Base-by-base conservation (phyloP, 2,113 vertebrate species). In the Tretioscincus oriximinensis region DNA sequence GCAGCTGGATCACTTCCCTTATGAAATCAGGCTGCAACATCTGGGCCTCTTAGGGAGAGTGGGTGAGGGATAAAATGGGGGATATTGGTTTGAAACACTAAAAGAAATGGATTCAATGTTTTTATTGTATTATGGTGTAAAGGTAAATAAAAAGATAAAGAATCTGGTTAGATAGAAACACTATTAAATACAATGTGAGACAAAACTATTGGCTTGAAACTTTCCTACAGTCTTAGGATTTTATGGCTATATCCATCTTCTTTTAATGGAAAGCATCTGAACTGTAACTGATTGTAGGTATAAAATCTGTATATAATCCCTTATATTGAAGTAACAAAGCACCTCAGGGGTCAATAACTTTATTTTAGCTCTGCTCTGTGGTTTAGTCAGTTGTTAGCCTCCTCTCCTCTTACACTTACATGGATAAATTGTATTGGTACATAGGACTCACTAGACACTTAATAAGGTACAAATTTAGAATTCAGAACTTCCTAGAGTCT, bases 241-340 rank as follows among this genome's bases (percentile, higher is more conserved):
- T 18, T 86, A 41, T 41, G 35, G 35, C 35, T 65, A 63, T 73
- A 88, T 85, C 87, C 72, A 75, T 90, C 74, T 87, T 74, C 84
- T 88, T 76, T 90, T 84, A 88, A 90, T 89, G 76, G 22, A 81
- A 84, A 90, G 88, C 92, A 91, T 81, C 81, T 88, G 86, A 73
- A 47, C 77, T 83, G 24, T 81, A 82, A 73, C 73, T 72, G 75
- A 88, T 49, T 84, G 18, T 66, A 76, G 18, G n/a, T 80, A 60
- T 84, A 89, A 75, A 77, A 76, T 9, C 18, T 10, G 60, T 63
- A 73, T 10, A 60, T 35, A 60, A 9, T 76, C 81, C 51, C 21
- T 63, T 5, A 20, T 18, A 77, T 65, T 26, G 54, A 89, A 1
- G 2, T 78, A 87, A 83, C 28, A 81, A 79, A 81, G 72, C 35